phyloP scores from a whole-genome alignment of 2,113 vertebrate species.

The Sigmodon hispidus region DNA sequence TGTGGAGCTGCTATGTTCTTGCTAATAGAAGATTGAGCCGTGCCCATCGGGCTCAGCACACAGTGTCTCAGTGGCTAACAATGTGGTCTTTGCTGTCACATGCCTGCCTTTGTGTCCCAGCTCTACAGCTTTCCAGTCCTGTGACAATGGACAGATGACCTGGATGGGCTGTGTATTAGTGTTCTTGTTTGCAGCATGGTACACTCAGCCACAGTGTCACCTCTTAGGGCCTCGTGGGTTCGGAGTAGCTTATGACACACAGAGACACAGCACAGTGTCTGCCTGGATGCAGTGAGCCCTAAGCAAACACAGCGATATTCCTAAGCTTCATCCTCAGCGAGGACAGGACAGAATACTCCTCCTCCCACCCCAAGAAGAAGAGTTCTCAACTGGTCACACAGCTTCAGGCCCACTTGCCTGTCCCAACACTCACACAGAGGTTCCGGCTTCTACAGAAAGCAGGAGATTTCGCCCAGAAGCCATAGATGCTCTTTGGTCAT shows the following conservation, averaged over 20 bases:
- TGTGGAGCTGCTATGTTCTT: background rate
- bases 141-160: background rate
- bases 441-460: too few species aligned
- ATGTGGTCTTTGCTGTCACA: background rate
- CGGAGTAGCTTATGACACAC: rapidly evolving
- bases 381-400: too few species aligned
- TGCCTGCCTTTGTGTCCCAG: background rate
- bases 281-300: background rate
- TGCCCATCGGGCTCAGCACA: rapidly evolving
- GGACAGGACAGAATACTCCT: rapidly evolving
- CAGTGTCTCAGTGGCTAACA: background rate
- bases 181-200: too few species aligned
- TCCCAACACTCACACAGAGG: background rate
- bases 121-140: too few species aligned
- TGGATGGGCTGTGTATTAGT: rapidly evolving
- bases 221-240: rapidly evolving
- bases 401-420: rapidly evolving
- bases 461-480: too few species aligned
- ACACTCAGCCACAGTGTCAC: rapidly evolving
- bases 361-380: background rate
- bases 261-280: background rate
- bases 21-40: rapidly evolving
- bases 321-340: rapidly evolving
- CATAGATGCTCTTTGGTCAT: background rate
- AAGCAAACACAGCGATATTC: background rate